Base-by-base conservation (phyloP, 2,113 vertebrate species). In the Jacana jacana region DNA sequence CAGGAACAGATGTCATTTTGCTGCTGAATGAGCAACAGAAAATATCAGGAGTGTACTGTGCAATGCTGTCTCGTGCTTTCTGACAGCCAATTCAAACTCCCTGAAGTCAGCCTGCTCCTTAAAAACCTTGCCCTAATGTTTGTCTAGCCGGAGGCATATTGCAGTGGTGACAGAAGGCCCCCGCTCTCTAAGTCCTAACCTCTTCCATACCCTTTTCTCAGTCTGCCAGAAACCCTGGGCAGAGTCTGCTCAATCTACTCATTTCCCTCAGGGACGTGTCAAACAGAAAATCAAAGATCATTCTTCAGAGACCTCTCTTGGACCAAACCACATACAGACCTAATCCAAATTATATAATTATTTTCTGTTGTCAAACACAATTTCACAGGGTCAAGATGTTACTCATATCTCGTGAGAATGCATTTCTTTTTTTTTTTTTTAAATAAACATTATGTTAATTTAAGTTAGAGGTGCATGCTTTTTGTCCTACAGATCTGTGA, bases 1-100 rank as follows among this genome's bases (percentile, higher is more conserved):
- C 61, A 81, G 55, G 76, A 96, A 44, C 88, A 96, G 92, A 91
- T 96, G 94, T 65, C 64, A 60, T 55, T 93, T 93, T 80, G 72
- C 84, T 95, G 81, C 39, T 88, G 82, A 91, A 88, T 75, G 93
- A 96, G 66, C 90, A 88, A 10, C 60, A 75, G 31, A 81, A 88
- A 83, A 60, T 68, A 90, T 33, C 72, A 64, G 79, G 24, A 86
- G 46, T 58, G 51, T 23, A 48, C 60, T 31, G 24, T 52, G 71
- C 69, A 57, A 6, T 44, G 51, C 60, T 60, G 81, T 22, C 78
- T 91, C 91, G 15, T 58, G 93, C 37, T 89, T 68, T 68, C 65
- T 85, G 69, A 72, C 77, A 92, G 89, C 69, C 73, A 91, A 1
- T 30, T 81, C 7, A 2, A 84, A 52, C 70, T 89, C 87, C 58